Evolutionary conservation across 2,797 vertebrate genomes (phyloP), one percentile per base, ranked within the genome.

Genomic region (Typhlichthys eigenmanni): DNA sequence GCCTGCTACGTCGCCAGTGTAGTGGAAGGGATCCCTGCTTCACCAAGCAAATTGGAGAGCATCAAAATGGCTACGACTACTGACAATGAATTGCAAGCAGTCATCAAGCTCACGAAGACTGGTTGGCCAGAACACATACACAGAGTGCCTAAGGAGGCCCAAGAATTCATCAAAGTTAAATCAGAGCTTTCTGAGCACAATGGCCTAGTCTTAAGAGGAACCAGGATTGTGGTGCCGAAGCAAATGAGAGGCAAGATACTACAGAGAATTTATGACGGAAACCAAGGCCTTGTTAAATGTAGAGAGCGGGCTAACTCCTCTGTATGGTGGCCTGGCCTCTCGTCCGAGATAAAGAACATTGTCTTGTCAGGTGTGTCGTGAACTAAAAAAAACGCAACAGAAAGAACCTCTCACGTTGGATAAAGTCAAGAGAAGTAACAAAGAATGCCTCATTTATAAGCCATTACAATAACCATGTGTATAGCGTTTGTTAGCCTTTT

Each of bases 341-440:
- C 19, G 2, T 19, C 19, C 19, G 16, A 56, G 17, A 57, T 65
- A 13, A 65, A 55, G 9, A 24, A 19, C 0, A 14, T 50, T 9
- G 64, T 66, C 34, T 24, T 52, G 52, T 17, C 52, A 55, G 52
- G 52, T 55, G 19, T 24, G 64, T 11, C 48, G 46, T 43, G 13
- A 49, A 52, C 55, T 55, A 48, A 47, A 47, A 49, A 66, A 54
- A 38, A 48, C 48, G 13, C 63, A 62, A 50, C 47, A 16, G n/a
- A 66, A 61, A 16, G 58, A 72, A 48, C 63, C 64, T 17, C 24
- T 66, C 6, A 17, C 1, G 16, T 17, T 17, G 16, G 16, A 17
- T 17, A 17, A 17, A 17, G 16, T 17, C 16, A 17, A 17, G 16
- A 17, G 16, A 17, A 17, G 16, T 17, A 17, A 17, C 16, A 17